A percentile compares a stretch with the other conserved stretches of the same genome.
Conservation (phyloP, 2,113 vertebrate species). For the Sminthopsis crassicaudata region DNA sequence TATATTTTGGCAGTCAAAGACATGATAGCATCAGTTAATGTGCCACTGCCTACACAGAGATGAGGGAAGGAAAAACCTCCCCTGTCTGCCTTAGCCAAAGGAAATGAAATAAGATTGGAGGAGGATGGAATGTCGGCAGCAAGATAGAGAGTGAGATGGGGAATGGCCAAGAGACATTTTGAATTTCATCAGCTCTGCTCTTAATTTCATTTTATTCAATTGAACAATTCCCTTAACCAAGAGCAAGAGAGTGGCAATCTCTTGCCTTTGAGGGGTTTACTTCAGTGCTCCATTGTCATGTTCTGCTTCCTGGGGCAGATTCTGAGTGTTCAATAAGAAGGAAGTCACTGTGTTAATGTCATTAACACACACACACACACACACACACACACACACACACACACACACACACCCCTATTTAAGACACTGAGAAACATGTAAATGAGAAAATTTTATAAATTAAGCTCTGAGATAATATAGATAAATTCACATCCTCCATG, state of each 20-base stretch:
- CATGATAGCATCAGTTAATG: slow-evolving; percentile 10
- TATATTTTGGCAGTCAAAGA: slow-evolving; percentile 35
- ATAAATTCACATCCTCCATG: neutral
- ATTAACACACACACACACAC: neutral
- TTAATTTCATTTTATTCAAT: slow-evolving; percentile 22
- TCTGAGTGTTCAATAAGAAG: neutral
- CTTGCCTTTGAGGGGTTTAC: neutral
- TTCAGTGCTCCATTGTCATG: neutral
- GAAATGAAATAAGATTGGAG: slow-evolving; percentile 41
- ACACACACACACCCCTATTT: neutral
- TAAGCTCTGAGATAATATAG: neutral
- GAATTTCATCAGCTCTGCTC: slow-evolving; percentile 21
- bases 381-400: neutral
- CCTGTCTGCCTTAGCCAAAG: slow-evolving; percentile 19
- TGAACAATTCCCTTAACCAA: slow-evolving; percentile 25
- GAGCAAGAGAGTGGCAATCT: neutral
- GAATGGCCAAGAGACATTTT: neutral
- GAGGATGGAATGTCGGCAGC: slow-evolving; percentile 3
- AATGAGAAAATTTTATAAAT: neutral
- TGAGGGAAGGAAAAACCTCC: slow-evolving; percentile 48
- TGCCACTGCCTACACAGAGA: slow-evolving; percentile 22
- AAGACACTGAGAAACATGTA: neutral
- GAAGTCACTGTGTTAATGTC: neutral
- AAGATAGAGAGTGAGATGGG: neutral
- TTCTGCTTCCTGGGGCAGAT: neutral